Evolutionary conservation across 2,888 invertebrate species (phyloP), one percentile per base, ranked within the genome.

Genomic region (Pegoplata infirma): DNA sequence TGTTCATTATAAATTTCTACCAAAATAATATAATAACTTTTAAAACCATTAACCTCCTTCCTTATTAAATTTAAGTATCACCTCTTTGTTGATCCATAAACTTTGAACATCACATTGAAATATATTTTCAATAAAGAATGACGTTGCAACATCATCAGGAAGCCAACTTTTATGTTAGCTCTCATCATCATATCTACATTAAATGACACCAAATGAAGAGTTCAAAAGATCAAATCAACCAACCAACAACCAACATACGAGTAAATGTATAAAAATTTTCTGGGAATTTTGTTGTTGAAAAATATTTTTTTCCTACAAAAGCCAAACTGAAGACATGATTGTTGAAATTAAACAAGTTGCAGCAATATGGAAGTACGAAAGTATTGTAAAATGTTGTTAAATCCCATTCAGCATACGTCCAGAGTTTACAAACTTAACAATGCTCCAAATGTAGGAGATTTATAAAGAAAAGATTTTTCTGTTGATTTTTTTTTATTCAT

Each of bases 151-250:
- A 40, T n/a, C n/a, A 14, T 40, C 36, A 40, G 36, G 36, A 40
- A 40, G 36, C 36, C 12, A 12, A 40, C n/a, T n/a, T 40, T 40
- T 40, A 12, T 12, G 3, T 40, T 5, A 1, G 4, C n/a, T 12
- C 49, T 67, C 28, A n/a, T n/a, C 49, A 75, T 61, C 46, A 61
- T 63, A n/a, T n/a, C n/a, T n/a, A 55, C 40, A 69, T 55, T 69
- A 56, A 76, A 63, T 76, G 68, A 69, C 68, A 69, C 67, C 68
- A 61, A 68, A 61, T 61, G 49, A 51, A 69, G 56, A 69, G 75
- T 76, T 76, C 75, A 76, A 51, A 56, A 76, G 75, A 76, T 76
- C 68, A 69, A 76, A 69, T 76, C 68, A 75, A 68, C 59, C 74
- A 74, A 74, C 47, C 74, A 66, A 23, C 51, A 64, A 32, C 51